These are phyloP conservation scores for Fopius arisanus DNA, from an alignment of 1,140 invertebrate species.

Conservation along the genomic window DNA sequence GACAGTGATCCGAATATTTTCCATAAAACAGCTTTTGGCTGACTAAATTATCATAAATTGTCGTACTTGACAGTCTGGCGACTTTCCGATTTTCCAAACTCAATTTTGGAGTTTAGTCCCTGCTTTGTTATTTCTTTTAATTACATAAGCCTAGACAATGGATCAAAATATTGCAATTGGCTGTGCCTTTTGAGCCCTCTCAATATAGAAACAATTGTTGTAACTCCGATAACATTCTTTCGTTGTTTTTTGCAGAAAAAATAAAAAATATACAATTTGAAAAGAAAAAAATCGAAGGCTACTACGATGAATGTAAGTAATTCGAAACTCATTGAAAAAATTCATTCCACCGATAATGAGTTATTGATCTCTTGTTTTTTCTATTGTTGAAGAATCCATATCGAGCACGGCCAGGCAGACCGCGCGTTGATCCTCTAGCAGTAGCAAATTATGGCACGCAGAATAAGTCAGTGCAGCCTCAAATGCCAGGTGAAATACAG, in stretches of 20 bases:
- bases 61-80: no score
- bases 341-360: not conserved
- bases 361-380: constrained; percentile 10
- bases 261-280: constrained; percentile 38
- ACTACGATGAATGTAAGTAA: constrained; percentile 57
- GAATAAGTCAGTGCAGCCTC: constrained; percentile 55
- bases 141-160: constrained; percentile 24
- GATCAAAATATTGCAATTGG: no score
- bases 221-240: constrained; percentile 17
- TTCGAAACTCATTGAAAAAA: constrained; percentile 3
- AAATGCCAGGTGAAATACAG: constrained; percentile 30
- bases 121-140: constrained; percentile 28
- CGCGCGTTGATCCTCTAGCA: constrained; percentile 49
- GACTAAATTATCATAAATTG: no score
- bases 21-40: not conserved
- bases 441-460: constrained; percentile 45
- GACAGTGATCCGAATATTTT: not conserved
- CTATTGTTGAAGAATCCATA: constrained; percentile 60
- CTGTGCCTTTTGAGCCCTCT: no score
- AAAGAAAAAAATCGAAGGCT: constrained; percentile 36
- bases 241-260: constrained; percentile 48
- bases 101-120: not conserved
- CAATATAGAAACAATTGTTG: not conserved
- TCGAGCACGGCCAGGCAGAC: constrained; percentile 49
- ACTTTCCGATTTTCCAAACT: not conserved